Evolutionary conservation across 2,113 vertebrate species (phyloP).

Genomic region (Hemicordylus capensis): DNA sequence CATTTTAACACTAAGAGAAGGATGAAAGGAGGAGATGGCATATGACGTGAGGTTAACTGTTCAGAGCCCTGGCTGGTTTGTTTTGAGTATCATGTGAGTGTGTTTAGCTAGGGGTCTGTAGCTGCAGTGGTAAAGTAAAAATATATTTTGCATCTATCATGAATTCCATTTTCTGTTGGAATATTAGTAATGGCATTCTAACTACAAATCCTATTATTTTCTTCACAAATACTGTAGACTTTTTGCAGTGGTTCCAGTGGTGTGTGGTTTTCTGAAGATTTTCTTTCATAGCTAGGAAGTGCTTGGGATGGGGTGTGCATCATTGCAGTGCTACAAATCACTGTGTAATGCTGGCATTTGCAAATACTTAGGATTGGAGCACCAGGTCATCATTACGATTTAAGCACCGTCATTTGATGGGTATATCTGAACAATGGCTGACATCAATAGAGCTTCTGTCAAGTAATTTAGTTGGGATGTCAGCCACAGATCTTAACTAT

Average conservation of each 20-base stretch:
- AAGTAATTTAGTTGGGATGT: no score
- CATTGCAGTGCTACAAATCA: not conserved
- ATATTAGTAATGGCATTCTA: conserved; percentile 38
- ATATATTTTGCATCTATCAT: conserved; percentile 41
- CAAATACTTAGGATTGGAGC: not conserved
- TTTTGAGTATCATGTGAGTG: conserved; percentile 46
- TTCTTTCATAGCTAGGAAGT: not conserved
- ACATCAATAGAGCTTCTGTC: no score
- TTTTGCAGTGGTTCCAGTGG: conserved; percentile 26
- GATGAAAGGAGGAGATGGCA: conserved; percentile 9
- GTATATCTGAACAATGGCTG: no score
- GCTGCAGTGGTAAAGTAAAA: conserved; percentile 55
- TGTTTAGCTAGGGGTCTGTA: conserved; percentile 50
- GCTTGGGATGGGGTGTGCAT: not conserved
- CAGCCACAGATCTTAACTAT: no score
- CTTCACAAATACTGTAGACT: not conserved
- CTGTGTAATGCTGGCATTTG: not conserved
- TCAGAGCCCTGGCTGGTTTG: conserved; percentile 29
- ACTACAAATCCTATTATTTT: conserved; percentile 5
- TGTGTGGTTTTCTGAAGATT: not conserved
- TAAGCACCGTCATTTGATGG: not conserved
- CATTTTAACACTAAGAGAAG: conserved; percentile 15
- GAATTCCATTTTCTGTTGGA: conserved; percentile 50
- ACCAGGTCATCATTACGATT: not conserved
- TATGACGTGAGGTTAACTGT: conserved; percentile 26